Evolutionary conservation across 2,797 vertebrate genomes (phyloP).

Genomic region (Esox lucius): DNA sequence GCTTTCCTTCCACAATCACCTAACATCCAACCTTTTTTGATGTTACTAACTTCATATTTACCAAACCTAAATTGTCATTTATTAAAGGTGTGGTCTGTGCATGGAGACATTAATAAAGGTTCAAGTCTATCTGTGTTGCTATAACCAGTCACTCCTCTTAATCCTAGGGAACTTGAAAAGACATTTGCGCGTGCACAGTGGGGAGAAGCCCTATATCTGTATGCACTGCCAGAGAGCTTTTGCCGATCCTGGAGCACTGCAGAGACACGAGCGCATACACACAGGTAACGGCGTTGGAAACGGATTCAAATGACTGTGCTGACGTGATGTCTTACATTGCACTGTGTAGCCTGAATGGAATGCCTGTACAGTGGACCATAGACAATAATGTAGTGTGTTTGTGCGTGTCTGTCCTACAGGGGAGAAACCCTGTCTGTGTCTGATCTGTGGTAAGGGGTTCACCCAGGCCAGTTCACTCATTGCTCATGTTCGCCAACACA

Average conservation of each 20-base stretch:
- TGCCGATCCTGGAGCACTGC: constrained; percentile 91
- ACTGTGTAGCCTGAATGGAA: neutral
- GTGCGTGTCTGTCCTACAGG: constrained; percentile 69
- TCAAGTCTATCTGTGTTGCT: neutral
- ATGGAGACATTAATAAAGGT: neutral
- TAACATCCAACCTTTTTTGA: no score
- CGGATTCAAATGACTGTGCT: neutral
- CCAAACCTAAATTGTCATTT: no score
- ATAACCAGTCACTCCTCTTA: neutral
- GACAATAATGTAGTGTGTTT: neutral
- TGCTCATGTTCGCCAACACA: constrained; percentile 96
- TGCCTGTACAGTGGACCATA: neutral
- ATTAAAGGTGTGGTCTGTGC: no score
- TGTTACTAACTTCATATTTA: no score
- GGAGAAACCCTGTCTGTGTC: constrained; percentile 94
- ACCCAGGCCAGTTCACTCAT: constrained; percentile 98
- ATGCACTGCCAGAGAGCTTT: constrained; percentile 95
- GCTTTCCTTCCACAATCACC: no score
- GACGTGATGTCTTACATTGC: neutral
- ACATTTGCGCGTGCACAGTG: constrained; percentile 94
- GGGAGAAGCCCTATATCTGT: constrained; percentile 94
- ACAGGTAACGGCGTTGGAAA: constrained; percentile 77
- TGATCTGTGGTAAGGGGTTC: constrained; percentile 95
- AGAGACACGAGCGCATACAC: constrained; percentile 96
- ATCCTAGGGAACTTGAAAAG: constrained; percentile 91